Conservation (phyloP, 2,113 vertebrate genomes). For the Syngnathus scovelli region DNA sequence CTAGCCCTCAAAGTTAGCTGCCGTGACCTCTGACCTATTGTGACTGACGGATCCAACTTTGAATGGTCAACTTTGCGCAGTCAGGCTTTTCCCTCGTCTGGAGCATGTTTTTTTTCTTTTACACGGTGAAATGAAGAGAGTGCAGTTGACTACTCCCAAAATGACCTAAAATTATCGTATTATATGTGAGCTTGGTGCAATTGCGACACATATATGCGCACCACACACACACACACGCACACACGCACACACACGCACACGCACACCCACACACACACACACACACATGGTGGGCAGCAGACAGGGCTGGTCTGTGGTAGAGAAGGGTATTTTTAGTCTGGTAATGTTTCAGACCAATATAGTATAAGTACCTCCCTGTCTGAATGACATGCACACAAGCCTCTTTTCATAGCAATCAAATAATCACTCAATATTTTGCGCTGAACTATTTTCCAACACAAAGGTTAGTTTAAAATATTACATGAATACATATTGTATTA, state of each 20-base stretch:
- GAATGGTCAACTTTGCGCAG: slow-evolving; percentile 35
- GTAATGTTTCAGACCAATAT: slow-evolving; percentile 25
- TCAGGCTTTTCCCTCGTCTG: slow-evolving; percentile 27
- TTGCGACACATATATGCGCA: slow-evolving; percentile 19
- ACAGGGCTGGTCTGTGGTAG: slow-evolving; percentile 30
- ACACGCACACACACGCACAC: slow-evolving; percentile 6
- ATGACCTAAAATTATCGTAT: slow-evolving; percentile 63
- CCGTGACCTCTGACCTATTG: slow-evolving; percentile 18
- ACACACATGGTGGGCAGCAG: slow-evolving; percentile 28
- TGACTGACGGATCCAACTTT: slow-evolving; percentile 20
- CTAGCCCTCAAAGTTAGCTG: slow-evolving; percentile 26
- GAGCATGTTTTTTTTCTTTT: slow-evolving; percentile 31
- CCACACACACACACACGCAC: slow-evolving; percentile 1
- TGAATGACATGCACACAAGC: neutral
- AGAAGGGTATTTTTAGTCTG: slow-evolving; percentile 49
- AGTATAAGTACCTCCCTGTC: neutral
- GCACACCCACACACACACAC: neutral
- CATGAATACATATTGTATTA: too few species aligned
- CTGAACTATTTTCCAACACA: too few species aligned
- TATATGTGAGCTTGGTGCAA: slow-evolving; percentile 42
- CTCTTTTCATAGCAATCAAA: neutral
- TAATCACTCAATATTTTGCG: neutral
- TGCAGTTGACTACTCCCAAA: slow-evolving; percentile 42
- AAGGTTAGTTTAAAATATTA: too few species aligned
- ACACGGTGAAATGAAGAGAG: slow-evolving; percentile 26